These are phyloP conservation scores for Hycleus phaleratus DNA, from an alignment of 1,140 invertebrate species.

Conservation along the genomic window DNA sequence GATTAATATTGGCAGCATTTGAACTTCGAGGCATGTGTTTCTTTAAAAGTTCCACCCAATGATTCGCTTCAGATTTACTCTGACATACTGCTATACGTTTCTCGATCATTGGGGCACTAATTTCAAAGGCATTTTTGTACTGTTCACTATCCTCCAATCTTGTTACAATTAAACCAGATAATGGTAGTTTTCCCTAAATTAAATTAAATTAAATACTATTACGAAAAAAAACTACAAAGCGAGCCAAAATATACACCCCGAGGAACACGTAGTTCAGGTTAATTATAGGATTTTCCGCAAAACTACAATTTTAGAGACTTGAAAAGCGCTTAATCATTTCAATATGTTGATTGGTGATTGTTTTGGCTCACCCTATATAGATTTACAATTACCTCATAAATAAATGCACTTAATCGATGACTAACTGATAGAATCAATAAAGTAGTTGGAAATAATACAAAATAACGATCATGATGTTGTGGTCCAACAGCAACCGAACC, in stretches of 20 bases:
- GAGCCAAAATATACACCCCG: too few species aligned
- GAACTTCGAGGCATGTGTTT: constrained; percentile 43
- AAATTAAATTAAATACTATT: not conserved
- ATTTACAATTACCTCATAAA: constrained; percentile 74
- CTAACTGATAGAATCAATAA: constrained; percentile 87
- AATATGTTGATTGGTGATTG: too few species aligned
- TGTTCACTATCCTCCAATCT: constrained; percentile 71
- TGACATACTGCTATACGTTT: constrained; percentile 79
- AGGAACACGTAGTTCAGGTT: too few species aligned
- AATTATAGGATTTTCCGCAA: too few species aligned
- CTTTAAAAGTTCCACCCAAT: constrained; percentile 77
- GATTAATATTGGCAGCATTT: constrained; percentile 36
- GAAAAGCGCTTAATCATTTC: too few species aligned
- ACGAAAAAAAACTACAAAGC: too few species aligned
- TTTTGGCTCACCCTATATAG: too few species aligned
- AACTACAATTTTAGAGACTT: too few species aligned
- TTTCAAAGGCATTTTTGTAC: constrained; percentile 86
- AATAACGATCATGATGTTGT: constrained; percentile 77
- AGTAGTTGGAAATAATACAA: constrained; percentile 83
- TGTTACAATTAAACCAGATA: constrained; percentile 74
- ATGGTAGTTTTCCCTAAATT: constrained; percentile 75
- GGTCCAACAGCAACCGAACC: constrained; percentile 79
- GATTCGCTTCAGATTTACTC: constrained; percentile 72
- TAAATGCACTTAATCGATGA: constrained; percentile 85
- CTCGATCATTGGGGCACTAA: constrained; percentile 85